Evolutionary conservation across 2,797 vertebrate genomes (phyloP), one percentile per base, ranked within the genome.

Genomic region (Acomys russatus): DNA sequence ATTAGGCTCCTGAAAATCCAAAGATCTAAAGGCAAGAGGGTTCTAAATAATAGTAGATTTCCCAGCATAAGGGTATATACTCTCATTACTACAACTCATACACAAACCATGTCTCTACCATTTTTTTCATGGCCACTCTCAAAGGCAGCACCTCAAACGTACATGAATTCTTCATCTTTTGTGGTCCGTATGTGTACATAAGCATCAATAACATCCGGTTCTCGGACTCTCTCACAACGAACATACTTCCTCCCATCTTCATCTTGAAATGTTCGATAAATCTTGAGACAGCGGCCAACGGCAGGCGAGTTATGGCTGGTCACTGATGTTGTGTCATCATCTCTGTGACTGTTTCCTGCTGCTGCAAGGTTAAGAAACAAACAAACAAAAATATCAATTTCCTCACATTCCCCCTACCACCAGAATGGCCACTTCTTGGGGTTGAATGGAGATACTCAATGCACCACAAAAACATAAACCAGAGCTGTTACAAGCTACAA

Each of bases 81-180:
- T 49, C 30, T 49, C 56, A 6, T 90, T 54, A 90, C 74, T 94
- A 83, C 89, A 93, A 96, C 35, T 94, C 68, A 92, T 92, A 56
- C 14, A 79, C 56, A 64, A 6, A 51, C 44, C n/a, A 15, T 56
- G 56, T 33, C 84, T 59, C 56, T 15, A 56, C 3, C 49, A 56
- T 59, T 61, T 77, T 64, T 87, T 64, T 82, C 35, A 23, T 64
- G 86, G 71, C 54, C 44, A 56, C 9, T 71, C 33, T 59, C 35
- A 51, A 63, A 70, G 85, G 66, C 33, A 28, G 44, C 18, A 23
- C 88, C 84, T 91, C 64, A 95, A 76, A 97, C 99, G 99, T 96
- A 99, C 99, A 99, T 99, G 97, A 99, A 99, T 56, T 99, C 99
- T 2, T 99, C 99, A 9, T 99, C 99, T 97, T 99, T 99, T 88